Base-by-base conservation (phyloP, 2,888 invertebrate species). In the Auanema sp. region DNA sequence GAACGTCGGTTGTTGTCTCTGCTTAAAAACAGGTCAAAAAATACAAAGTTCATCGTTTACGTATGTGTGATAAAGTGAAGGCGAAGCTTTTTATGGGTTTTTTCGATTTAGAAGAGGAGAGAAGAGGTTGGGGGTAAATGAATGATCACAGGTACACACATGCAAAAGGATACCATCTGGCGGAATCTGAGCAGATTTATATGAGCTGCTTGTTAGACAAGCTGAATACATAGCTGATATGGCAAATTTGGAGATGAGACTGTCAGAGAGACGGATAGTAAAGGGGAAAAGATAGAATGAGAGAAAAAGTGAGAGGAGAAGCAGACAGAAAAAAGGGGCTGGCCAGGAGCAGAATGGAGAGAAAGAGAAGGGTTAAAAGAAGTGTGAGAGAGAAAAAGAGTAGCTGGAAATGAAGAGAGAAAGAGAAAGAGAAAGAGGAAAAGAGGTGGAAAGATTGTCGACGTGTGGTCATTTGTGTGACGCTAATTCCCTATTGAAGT, bases 121-220 rank as follows among this genome's bases (percentile, higher is more conserved):
- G 43, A 40, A 24, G n/a, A 33, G 33, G 33, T 33, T 8, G 3
- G 3, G 8, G 33, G 4, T 33, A 8, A 33, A 33, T 33, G 33
- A 8, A 33, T 8, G 4, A 33, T 8, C 33, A 33, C 33, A 33
- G 33, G 33, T 33, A 33, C 4, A 33, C 4, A 33, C 50, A 57
- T 51, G 50, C 58, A 41, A 51, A 64, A 52, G 56, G 59, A 54
- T 64, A 64, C 23, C 24, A 40, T 52, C n/a, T 23, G 51, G 57
- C 52, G 58, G 58, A 58, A 63, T 64, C 50, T 58, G 64, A 47
- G 33, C 33, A 33, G 33, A 33, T 33, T 33, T 33, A 33, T 33
- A 33, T 33, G 33, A 33, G 33, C 33, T 33, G 33, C 33, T 33
- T 33, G 33, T 33, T 33, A 33, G 33, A 33, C 33, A 33, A 33